Evolutionary conservation across 2,113 vertebrate genomes (phyloP).

Genomic region (Pithys albifrons): DNA sequence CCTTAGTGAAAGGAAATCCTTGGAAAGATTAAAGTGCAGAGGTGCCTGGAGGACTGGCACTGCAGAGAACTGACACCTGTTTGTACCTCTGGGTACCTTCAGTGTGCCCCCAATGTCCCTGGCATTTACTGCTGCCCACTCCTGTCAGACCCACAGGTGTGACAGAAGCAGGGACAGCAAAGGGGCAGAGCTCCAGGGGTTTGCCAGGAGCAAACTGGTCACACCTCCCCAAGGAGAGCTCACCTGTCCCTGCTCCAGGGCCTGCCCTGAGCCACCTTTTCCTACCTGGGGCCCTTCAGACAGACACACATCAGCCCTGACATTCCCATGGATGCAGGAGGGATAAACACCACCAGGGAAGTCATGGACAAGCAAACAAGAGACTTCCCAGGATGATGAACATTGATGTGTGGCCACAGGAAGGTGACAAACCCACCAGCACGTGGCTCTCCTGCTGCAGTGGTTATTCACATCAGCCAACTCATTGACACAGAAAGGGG

Average conservation of each 20-base stretch:
- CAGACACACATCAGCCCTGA: neutral
- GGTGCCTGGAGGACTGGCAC: neutral
- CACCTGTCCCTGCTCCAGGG: neutral
- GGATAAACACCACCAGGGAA: neutral
- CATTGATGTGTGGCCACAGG: neutral
- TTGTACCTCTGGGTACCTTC: neutral
- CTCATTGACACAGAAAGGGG: neutral
- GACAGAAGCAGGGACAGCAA: neutral
- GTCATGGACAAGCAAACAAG: neutral
- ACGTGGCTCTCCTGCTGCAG: accelerated
- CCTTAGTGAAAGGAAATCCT: conserved; percentile 4
- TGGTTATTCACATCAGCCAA: accelerated
- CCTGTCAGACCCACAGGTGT: neutral
- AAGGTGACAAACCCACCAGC: neutral
- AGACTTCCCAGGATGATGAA: neutral
- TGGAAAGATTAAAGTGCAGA: conserved; percentile 40
- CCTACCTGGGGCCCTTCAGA: neutral
- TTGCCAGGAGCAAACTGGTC: neutral
- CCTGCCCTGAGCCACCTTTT: neutral
- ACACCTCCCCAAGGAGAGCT: neutral
- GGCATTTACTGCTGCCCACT: neutral
- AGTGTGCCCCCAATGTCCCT: neutral
- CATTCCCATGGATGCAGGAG: neutral
- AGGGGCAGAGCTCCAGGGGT: neutral
- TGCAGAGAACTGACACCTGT: neutral